Evolutionary conservation across 1,140 invertebrate genomes (phyloP).

Genomic region (Aphelenchoides fujianensis): DNA sequence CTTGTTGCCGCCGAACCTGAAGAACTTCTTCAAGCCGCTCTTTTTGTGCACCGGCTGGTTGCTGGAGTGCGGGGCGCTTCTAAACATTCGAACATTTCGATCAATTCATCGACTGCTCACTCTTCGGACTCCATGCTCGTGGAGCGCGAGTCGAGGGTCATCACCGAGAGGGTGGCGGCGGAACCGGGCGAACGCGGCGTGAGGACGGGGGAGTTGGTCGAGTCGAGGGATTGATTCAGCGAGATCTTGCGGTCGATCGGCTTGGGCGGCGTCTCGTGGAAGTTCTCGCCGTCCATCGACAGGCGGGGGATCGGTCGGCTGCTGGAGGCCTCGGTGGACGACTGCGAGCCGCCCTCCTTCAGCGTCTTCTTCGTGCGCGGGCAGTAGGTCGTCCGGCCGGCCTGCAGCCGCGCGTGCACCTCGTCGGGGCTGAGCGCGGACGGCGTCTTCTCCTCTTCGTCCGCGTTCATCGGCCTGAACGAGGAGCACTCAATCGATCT

Average conservation of each 20-base stretch:
- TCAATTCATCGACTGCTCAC: background rate
- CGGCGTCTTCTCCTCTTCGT: background rate
- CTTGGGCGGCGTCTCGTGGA: background rate
- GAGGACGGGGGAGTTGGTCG: background rate
- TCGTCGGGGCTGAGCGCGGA: background rate
- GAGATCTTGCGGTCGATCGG: constrained; percentile 10
- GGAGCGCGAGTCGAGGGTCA: constrained; percentile 3
- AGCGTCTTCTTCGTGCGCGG: background rate
- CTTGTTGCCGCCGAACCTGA: background rate
- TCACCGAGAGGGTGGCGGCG: background rate
- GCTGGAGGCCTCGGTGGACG: background rate
- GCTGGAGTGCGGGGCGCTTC: background rate
- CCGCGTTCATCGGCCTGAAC: background rate
- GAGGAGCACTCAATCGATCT: background rate
- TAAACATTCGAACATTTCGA: background rate
- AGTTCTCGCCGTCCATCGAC: constrained; percentile 8
- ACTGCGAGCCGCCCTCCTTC: background rate
- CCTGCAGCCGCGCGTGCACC: background rate
- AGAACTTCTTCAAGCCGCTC: constrained; percentile 4
- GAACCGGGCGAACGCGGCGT: background rate
- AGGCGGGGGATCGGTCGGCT: constrained; percentile 1
- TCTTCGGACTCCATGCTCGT: constrained; percentile 12
- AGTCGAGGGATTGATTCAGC: constrained; percentile 1
- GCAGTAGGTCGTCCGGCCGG: background rate
- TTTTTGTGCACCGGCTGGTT: background rate